phyloP scores from a whole-genome alignment of 2,797 vertebrate species.

The Decapterus maruadsi region DNA sequence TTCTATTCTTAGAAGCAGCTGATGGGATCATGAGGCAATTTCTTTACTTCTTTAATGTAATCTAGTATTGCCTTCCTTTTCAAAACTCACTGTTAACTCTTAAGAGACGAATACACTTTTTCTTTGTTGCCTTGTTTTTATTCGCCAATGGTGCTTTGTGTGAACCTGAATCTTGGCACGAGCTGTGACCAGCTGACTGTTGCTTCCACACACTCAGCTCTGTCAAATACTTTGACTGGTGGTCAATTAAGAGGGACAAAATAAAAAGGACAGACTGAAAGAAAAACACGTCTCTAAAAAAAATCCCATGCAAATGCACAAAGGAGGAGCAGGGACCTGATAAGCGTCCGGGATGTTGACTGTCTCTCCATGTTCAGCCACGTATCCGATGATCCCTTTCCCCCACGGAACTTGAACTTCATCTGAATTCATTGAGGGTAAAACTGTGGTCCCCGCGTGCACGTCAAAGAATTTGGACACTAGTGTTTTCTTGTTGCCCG shows the following conservation, averaged over 20 bases:
- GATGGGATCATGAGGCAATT: not conserved
- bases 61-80: not conserved
- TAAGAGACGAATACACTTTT: not conserved
- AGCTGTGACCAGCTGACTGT: conserved; percentile 8
- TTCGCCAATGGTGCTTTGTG: not conserved
- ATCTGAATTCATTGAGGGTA: conserved; percentile 93
- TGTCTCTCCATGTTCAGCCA: conserved; percentile 96
- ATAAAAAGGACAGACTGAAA: conserved; percentile 32
- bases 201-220: conserved; percentile 4
- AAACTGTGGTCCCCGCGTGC: conserved; percentile 93
- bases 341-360: conserved; percentile 98
- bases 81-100: not conserved
- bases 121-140: not conserved
- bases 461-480: conserved; percentile 99
- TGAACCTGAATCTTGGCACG: not conserved
- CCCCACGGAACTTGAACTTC: conserved; percentile 99
- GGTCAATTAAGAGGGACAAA: conserved; percentile 33
- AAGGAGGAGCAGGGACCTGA: conserved; percentile 88
- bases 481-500: conserved; percentile 94
- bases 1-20: not conserved
- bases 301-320: conserved; percentile 23
- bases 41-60: not conserved
- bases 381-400: conserved; percentile 98
- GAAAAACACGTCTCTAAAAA: conserved; percentile 15
- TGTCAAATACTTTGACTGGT: conserved; percentile 15